Base-by-base conservation (phyloP, 2,797 vertebrate species). In the Microchirus variegatus region DNA sequence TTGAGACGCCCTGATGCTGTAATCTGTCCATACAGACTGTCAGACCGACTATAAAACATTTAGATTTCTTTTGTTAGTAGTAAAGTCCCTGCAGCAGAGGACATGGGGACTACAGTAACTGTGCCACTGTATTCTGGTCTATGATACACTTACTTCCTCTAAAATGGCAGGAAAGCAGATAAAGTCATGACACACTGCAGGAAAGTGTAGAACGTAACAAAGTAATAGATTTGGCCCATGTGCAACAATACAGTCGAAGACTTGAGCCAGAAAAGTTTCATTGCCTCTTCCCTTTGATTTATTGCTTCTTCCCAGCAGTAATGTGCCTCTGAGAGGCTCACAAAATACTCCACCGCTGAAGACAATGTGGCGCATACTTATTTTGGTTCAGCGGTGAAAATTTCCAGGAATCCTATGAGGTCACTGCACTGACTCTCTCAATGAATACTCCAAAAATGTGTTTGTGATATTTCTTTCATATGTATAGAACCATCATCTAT, bases 201-300 rank as follows among this genome's bases (percentile, higher is more conserved):
- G 19, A 64, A 51, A 54, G 15, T 22, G 16, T 38, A 46, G 22
- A 57, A 41, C 4, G 48, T 4, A 52, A 49, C 59, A 47, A 67
- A 70, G 19, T 12, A 17, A 43, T 5, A 38, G 50, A 8, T 58
- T 10, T 51, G 35, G 40, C 5, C 48, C 1, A 5, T 67, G 54
- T 46, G 48, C 45, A 58, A 48, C 12, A 41, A 55, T 13, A 62
- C 51, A 46, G 47, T 38, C 19, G 13, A 59, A 26, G 10, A 45
- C 3, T 5, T 22, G 59, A 50, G 15, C 26, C 42, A 43, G 13
- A 14, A 13, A 19, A 49, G 37, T 55, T 60, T 67, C 9, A 46
- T 51, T 57, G 14, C n/a, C 31, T 53, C 12, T 17, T 65, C 16
- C 2, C 14, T 41, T 63, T 80, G 72, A 82, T 75, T 67, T 37